phyloP scores from a whole-genome alignment of 2,113 vertebrate species.

The Promerops cafer region DNA sequence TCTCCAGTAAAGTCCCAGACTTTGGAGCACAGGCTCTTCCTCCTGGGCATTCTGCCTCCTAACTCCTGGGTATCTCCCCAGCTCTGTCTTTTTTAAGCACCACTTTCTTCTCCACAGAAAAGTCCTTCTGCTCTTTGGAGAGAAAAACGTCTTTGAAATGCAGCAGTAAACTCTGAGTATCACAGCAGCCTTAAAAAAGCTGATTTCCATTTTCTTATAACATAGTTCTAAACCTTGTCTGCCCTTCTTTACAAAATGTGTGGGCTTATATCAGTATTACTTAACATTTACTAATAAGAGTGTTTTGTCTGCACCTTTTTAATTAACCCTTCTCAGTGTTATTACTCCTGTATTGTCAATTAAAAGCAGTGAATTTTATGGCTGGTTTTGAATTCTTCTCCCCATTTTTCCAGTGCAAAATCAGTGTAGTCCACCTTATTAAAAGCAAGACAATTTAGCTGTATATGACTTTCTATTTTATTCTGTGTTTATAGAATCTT shows the following conservation, averaged over 20 bases:
- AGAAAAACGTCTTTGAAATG: not conserved
- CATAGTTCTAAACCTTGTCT: not conserved
- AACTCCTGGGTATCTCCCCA: not conserved
- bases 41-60: not conserved
- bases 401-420: not conserved
- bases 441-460: not conserved
- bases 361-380: not conserved
- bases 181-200: not conserved
- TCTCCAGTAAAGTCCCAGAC: not conserved
- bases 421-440: not conserved
- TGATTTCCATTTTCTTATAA: not conserved
- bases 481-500: not conserved
- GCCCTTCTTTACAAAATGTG: not conserved
- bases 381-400: not conserved
- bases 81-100: not conserved
- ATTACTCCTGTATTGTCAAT: not conserved
- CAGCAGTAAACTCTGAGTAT: not conserved
- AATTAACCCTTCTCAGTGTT: not conserved
- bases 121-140: not conserved
- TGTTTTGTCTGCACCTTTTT: not conserved
- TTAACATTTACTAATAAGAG: not conserved
- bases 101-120: not conserved
- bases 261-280: not conserved
- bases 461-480: not conserved
- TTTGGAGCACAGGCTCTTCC: not conserved